These are phyloP conservation scores for Notolepis coatsorum DNA, from an alignment of 2,797 vertebrate species.

Conservation along the genomic window DNA sequence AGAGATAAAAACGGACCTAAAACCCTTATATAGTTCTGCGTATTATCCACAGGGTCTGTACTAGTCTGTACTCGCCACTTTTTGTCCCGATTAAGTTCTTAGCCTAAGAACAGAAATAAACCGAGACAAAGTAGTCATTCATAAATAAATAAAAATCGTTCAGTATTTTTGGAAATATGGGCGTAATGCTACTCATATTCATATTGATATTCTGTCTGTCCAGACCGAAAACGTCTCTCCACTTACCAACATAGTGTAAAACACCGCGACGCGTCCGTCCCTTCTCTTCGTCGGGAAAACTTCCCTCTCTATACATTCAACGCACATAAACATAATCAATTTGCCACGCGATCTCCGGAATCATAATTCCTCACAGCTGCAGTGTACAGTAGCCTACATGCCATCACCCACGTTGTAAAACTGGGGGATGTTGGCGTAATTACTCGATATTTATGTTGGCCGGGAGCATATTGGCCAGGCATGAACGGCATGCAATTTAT, in stretches of 20 bases:
- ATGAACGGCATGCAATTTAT: constrained; percentile 20
- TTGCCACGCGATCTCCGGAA: neutral
- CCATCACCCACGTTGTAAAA: neutral
- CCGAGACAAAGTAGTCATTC: too few relatives aligned
- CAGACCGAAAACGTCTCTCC: neutral
- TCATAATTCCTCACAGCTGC: constrained; percentile 14
- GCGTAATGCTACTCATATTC: too few relatives aligned
- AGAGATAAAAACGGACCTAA: too few relatives aligned
- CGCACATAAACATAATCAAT: constrained; percentile 14
- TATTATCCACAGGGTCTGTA: too few relatives aligned
- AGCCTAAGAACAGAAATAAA: too few relatives aligned
- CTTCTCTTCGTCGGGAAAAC: constrained; percentile 50
- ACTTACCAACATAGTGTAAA: constrained; percentile 37
- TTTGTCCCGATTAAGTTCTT: too few relatives aligned
- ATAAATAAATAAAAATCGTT: too few relatives aligned
- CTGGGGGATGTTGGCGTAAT: neutral
- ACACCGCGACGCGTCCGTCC: constrained; percentile 28
- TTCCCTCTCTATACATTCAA: constrained; percentile 41
- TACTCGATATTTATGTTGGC: too few relatives aligned
- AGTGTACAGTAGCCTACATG: neutral
- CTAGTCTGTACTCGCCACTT: too few relatives aligned
- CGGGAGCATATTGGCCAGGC: constrained; percentile 11
- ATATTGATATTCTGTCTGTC: too few relatives aligned
- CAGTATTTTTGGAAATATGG: too few relatives aligned
- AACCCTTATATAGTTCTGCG: too few relatives aligned